Evolutionary conservation across 2,797 vertebrate species (phyloP).

Genomic region (Peromyscus melanophrys): DNA sequence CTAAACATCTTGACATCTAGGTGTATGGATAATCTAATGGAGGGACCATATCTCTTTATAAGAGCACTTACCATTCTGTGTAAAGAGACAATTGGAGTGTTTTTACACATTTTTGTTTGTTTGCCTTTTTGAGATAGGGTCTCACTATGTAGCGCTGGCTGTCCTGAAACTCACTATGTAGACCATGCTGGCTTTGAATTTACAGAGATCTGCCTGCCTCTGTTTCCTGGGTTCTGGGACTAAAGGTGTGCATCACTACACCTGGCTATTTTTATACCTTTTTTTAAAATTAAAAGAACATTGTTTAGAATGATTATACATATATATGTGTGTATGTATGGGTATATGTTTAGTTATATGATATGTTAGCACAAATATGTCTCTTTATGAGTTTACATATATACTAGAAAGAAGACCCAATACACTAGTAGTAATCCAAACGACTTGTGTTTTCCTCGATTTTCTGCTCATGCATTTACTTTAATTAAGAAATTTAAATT

Average conservation of each 20-base stretch:
- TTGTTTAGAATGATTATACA: not conserved
- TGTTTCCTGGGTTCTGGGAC: not conserved
- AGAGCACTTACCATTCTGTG: not conserved
- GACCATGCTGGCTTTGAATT: not conserved
- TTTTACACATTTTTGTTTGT: not conserved
- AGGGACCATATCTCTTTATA: not conserved
- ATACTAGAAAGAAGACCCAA: constrained; percentile 1
- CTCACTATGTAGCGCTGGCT: not conserved
- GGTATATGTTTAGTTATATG: not conserved
- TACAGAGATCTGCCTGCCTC: not conserved
- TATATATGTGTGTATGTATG: not conserved
- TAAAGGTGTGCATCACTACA: not conserved
- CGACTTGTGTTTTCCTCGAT: not conserved
- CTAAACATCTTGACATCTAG: constrained; percentile 2
- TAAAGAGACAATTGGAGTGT: constrained; percentile 36
- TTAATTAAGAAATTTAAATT: not conserved
- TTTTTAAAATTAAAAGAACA: not conserved
- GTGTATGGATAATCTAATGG: not conserved
- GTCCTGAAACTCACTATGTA: not conserved
- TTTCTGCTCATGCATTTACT: not conserved
- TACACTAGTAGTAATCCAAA: not conserved
- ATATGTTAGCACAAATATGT: not conserved
- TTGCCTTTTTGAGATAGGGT: not conserved
- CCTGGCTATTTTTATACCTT: not conserved
- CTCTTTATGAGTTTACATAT: not conserved